Conservation (phyloP, 2,113 vertebrate species). For the Natator depressus region DNA sequence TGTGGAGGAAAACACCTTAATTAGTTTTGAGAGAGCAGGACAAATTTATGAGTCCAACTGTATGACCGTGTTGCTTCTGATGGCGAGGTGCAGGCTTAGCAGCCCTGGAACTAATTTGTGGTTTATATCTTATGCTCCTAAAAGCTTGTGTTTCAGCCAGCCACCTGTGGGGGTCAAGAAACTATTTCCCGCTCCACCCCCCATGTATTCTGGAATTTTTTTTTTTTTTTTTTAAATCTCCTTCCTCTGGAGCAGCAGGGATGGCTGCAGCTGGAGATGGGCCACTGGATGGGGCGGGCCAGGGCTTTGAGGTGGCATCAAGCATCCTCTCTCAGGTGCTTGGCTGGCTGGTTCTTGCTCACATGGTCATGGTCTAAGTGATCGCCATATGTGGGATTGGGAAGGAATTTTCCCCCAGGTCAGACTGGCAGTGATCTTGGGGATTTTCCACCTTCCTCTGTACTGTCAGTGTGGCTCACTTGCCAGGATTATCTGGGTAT, state of each 20-base stretch:
- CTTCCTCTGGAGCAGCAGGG: background rate
- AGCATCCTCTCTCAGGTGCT: background rate
- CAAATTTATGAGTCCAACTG: background rate
- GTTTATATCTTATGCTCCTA: background rate
- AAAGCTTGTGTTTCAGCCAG: background rate
- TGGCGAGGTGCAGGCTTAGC: background rate
- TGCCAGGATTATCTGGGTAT: background rate
- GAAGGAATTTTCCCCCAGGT: too few relatives aligned
- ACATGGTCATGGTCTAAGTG: background rate
- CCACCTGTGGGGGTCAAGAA: background rate
- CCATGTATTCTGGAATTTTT: background rate
- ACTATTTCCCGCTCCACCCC: background rate
- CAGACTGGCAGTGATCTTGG: background rate
- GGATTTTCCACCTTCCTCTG: background rate
- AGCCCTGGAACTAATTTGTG: background rate
- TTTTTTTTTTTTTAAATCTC: background rate
- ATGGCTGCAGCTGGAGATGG: background rate
- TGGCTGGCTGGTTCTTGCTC: background rate
- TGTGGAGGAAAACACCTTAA: background rate
- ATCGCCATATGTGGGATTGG: background rate
- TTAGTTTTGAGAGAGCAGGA: background rate
- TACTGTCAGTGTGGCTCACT: background rate
- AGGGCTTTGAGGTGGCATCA: background rate
- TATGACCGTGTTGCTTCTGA: background rate
- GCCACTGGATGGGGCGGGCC: background rate